These are phyloP conservation scores for Polyodon spathula DNA, from an alignment of 2,113 vertebrate genomes.

Conservation along the genomic window DNA sequence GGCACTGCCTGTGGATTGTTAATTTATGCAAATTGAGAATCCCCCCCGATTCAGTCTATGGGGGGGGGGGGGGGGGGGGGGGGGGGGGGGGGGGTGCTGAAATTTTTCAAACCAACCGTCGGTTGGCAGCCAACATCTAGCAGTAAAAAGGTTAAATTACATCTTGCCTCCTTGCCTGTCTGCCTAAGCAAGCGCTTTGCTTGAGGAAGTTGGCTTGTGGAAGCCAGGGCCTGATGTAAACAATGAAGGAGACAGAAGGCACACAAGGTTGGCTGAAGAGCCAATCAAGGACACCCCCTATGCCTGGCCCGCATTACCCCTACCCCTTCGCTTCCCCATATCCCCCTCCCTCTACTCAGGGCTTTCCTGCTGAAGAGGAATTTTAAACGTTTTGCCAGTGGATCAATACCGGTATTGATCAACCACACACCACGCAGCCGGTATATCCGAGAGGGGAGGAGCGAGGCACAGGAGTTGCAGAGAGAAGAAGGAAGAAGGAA, in stretches of 20 bases:
- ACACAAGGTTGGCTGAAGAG: conserved; percentile 23
- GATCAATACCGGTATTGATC: conserved; percentile 76
- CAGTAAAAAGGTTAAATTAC: conserved; percentile 35
- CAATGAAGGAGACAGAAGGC: conserved; percentile 30
- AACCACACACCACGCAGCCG: conserved; percentile 67
- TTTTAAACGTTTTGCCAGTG: conserved; percentile 76
- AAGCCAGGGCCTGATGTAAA: conserved; percentile 29
- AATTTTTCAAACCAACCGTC: too few species aligned
- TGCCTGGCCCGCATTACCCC: conserved; percentile 49
- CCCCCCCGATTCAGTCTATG: conserved; percentile 39
- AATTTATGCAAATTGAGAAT: conserved; percentile 64
- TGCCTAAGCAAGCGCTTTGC: conserved; percentile 12
- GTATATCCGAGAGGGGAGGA: conserved; percentile 67
- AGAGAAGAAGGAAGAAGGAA: conserved; percentile 32
- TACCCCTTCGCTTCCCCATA: conserved; percentile 36
- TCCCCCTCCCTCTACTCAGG: too few species aligned
- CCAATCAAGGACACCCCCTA: conserved; percentile 45
- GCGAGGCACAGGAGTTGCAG: conserved; percentile 51
- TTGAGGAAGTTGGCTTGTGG: conserved; percentile 37
- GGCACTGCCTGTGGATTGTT: conserved; percentile 40
- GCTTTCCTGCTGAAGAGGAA: conserved; percentile 67
- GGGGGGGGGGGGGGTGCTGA: conserved; percentile 23
- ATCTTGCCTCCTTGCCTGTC: conserved; percentile 19
- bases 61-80: conserved; percentile 19
- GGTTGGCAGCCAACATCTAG: conserved; percentile 33